Evolutionary conservation across 35 echinoderm and acorn worm genomes (phyloP).

Genomic region (Antedon bifida): DNA sequence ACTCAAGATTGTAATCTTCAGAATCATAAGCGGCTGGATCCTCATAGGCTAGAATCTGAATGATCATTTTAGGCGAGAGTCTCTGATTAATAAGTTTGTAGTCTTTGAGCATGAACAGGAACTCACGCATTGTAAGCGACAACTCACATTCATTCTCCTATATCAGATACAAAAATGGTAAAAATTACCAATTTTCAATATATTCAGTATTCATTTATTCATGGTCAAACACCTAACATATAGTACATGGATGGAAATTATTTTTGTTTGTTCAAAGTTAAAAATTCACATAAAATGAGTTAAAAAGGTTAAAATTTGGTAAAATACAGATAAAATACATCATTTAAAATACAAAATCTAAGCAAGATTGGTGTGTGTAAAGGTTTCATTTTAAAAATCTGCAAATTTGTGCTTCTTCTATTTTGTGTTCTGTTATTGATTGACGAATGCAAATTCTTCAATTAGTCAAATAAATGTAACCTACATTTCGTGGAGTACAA

Average conservation of each 20-base stretch:
- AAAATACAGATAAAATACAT: too few relatives aligned
- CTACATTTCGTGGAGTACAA: constrained; percentile 58
- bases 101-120: constrained; percentile 86
- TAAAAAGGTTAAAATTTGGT: too few relatives aligned
- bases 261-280: too few relatives aligned
- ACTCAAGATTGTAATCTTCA: constrained; percentile 71
- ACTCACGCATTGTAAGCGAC: constrained; percentile 77
- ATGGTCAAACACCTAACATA: neutral
- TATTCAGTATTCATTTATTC: neutral
- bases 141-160: constrained; percentile 57
- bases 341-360: too few relatives aligned
- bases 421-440: too few relatives aligned
- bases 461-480: too few relatives aligned
- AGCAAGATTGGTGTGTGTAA: too few relatives aligned
- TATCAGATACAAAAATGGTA: neutral
- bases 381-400: too few relatives aligned
- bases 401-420: too few relatives aligned
- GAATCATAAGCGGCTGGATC: constrained; percentile 72
- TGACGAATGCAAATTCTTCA: too few relatives aligned
- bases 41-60: constrained; percentile 69
- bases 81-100: constrained; percentile 73
- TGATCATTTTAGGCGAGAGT: constrained; percentile 52
- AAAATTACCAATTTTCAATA: neutral
- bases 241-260: neutral
- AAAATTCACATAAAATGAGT: neutral